A percentile compares a stretch with the other conserved stretches of the same genome.
Evolutionary conservation across 2,888 invertebrate species (phyloP).

Genomic region (Latrodectus elegans): DNA sequence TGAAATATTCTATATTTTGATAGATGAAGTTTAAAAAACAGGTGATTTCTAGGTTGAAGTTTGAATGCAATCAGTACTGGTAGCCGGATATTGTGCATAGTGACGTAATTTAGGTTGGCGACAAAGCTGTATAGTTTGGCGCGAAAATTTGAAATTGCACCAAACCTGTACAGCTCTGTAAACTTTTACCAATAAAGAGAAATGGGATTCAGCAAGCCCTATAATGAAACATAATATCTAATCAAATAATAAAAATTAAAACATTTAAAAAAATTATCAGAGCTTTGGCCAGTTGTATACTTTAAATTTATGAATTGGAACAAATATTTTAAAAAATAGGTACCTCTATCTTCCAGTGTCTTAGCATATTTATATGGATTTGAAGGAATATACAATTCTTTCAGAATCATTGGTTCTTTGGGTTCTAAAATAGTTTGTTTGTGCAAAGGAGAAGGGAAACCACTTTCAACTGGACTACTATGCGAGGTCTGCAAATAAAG

Average conservation of each 20-base stretch:
- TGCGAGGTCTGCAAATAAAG: slow-evolving; percentile 33
- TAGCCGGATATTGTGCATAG: too few species aligned
- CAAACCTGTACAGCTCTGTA: not conserved
- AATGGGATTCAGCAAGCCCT: not conserved
- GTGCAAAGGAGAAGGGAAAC: slow-evolving; percentile 37
- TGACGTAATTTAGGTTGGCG: too few species aligned
- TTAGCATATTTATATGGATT: slow-evolving; percentile 31
- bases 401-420: slow-evolving; percentile 34
- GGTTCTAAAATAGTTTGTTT: slow-evolving; percentile 50
- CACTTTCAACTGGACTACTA: slow-evolving; percentile 52
- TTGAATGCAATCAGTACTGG: too few species aligned
- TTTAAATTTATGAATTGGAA: not conserved
- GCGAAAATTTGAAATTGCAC: not conserved
- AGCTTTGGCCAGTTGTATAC: not conserved
- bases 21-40: too few species aligned
- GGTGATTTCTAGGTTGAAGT: too few species aligned
- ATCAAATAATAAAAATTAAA: not conserved
- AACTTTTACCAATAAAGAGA: not conserved
- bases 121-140: not conserved
- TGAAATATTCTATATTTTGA: too few species aligned
- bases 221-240: not conserved
- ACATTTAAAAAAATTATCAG: not conserved
- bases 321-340: not conserved
- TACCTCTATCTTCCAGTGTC: slow-evolving; percentile 35
- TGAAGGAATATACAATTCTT: slow-evolving; percentile 12